Evolutionary conservation across 2,888 invertebrate species (phyloP).

Genomic region (Hofmannophila pseudospretella): DNA sequence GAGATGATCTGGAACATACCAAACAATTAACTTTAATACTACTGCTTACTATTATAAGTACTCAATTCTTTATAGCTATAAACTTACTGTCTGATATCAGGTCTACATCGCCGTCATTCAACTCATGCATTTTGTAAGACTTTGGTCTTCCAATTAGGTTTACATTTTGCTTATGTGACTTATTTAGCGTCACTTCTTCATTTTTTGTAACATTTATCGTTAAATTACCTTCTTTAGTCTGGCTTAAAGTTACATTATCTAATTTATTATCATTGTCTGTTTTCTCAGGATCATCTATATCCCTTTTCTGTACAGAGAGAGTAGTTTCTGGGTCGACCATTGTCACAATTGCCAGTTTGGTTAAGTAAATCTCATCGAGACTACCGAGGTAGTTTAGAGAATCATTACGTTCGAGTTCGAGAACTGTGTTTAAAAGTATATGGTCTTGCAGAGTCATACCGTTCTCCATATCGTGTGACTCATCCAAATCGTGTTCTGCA

Average conservation of each 20-base stretch:
- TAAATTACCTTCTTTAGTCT: constrained; percentile 5
- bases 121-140: constrained; percentile 50
- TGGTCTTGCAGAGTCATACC: constrained; percentile 46
- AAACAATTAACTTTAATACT: constrained; percentile 18
- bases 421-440: constrained; percentile 40
- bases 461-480: constrained; percentile 29
- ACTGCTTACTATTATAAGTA: background rate
- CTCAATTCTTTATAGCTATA: background rate
- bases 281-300: constrained; percentile 24
- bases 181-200: background rate
- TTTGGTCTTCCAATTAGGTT: constrained; percentile 50
- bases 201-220: constrained; percentile 1
- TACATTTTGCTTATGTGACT: constrained; percentile 23
- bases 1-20: constrained; percentile 46
- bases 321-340: constrained; percentile 31
- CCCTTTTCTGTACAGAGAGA: constrained; percentile 37
- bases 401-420: constrained; percentile 50
- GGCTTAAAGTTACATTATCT: constrained; percentile 7
- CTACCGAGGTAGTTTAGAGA: constrained; percentile 37
- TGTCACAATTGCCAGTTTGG: constrained; percentile 48
- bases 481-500: constrained; percentile 41
- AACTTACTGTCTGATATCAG: constrained; percentile 46
- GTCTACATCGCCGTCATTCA: constrained; percentile 24
- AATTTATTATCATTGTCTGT: constrained; percentile 4
- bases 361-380: constrained; percentile 53